Evolutionary conservation across 2,797 vertebrate species (phyloP).

Genomic region (Distichodus sexfasciatus): DNA sequence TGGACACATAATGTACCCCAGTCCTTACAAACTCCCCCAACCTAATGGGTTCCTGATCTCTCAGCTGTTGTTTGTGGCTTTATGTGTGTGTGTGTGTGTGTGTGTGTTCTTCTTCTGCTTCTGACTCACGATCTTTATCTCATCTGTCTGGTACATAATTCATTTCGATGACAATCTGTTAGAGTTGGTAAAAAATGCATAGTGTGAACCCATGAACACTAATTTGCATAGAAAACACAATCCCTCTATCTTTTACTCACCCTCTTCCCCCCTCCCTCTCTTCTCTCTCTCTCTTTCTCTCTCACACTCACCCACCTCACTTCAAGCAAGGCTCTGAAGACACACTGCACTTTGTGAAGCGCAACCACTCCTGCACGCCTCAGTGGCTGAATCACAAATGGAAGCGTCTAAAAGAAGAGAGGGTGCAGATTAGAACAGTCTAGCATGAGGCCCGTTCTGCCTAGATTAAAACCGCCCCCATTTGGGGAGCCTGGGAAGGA

Average conservation of each 20-base stretch:
- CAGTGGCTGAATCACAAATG: slow-evolving; percentile 22
- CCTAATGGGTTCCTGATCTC: slow-evolving; percentile 10
- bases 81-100: not conserved
- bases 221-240: slow-evolving; percentile 5
- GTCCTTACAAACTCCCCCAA: not conserved
- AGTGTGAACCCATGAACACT: not conserved
- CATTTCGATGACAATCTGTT: slow-evolving; percentile 17
- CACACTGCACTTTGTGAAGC: slow-evolving; percentile 15
- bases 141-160: not conserved
- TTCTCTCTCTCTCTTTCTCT: not conserved
- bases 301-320: slow-evolving; percentile 14
- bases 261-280: no score
- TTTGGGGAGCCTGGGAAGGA: slow-evolving; percentile 18
- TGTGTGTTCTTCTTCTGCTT: not conserved
- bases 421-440: slow-evolving; percentile 24
- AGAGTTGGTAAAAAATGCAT: slow-evolving; percentile 4
- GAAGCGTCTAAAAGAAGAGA: slow-evolving; percentile 30
- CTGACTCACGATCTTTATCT: slow-evolving; percentile 11
- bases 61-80: not conserved
- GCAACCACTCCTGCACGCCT: slow-evolving; percentile 14
- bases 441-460: slow-evolving; percentile 20
- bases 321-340: not conserved
- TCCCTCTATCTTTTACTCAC: no score
- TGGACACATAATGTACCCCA: slow-evolving; percentile 5
- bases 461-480: slow-evolving; percentile 27